Conservation (phyloP, 2,113 vertebrate genomes). For the Synodontis membranacea region DNA sequence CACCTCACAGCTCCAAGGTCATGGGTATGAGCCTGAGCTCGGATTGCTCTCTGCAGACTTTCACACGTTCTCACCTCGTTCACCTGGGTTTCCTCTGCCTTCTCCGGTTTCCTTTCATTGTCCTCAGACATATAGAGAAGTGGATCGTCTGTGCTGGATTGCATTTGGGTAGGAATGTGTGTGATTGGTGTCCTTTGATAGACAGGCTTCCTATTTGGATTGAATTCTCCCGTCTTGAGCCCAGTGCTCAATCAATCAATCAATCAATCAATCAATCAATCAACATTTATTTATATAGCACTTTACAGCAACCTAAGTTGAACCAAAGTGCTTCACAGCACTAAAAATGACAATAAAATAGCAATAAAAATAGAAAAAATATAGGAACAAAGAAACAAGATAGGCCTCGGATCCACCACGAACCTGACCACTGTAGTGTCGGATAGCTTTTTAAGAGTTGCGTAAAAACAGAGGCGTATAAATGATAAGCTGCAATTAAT, state of each 20-base stretch:
- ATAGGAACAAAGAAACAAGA: too few relatives aligned
- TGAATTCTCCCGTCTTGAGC: neutral
- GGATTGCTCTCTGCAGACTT: neutral
- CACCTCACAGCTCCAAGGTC: neutral
- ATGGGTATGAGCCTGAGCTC: neutral
- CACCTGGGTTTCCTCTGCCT: neutral
- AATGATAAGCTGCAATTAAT: neutral
- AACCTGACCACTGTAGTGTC: neutral
- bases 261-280: too few relatives aligned
- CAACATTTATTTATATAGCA: too few relatives aligned
- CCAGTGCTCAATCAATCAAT: too few relatives aligned
- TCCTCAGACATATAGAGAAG: neutral
- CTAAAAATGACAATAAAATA: too few relatives aligned
- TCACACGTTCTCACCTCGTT: neutral
- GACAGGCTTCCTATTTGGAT: neutral
- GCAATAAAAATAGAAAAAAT: too few relatives aligned
- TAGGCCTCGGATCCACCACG: neutral
- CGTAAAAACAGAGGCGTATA: neutral
- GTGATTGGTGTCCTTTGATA: neutral
- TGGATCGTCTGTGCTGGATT: neutral
- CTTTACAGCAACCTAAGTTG: too few relatives aligned
- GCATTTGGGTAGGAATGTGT: neutral
- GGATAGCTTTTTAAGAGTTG: neutral
- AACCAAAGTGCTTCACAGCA: too few relatives aligned
- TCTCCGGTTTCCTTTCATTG: neutral